A percentile compares a stretch with the other conserved stretches of the same genome.
These are phyloP conservation scores for Drosophila azteca DNA, from an alignment of 1,140 invertebrate genomes.

Conservation along the genomic window DNA sequence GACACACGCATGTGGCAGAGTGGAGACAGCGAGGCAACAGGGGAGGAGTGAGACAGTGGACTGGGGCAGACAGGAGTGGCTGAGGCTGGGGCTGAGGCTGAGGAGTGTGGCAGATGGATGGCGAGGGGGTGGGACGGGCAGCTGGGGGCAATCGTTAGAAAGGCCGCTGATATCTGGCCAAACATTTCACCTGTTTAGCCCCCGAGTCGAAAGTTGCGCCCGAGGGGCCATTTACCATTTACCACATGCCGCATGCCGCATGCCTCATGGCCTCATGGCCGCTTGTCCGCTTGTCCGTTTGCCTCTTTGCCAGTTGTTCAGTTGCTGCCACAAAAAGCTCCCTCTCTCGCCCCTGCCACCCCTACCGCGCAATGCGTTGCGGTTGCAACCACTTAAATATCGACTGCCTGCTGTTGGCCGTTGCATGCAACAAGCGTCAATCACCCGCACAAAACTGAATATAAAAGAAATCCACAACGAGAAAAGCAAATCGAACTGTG, in stretches of 20 bases:
- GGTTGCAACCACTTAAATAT: conserved; percentile 80
- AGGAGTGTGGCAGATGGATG: too few species aligned
- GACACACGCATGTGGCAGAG: conserved; percentile 63
- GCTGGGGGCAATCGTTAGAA: conserved; percentile 48
- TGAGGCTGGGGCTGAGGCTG: too few species aligned
- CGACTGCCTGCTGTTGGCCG: conserved; percentile 65
- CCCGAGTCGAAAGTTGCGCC: conserved; percentile 54
- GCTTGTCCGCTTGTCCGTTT: background rate
- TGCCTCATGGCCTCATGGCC: background rate
- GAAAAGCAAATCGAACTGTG: too few species aligned
- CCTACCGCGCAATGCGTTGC: conserved; percentile 43
- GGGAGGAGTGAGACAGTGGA: background rate
- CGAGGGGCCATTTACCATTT: conserved; percentile 57
- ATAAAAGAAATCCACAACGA: conserved; percentile 31
- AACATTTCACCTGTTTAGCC: conserved; percentile 75
- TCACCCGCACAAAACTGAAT: conserved; percentile 76
- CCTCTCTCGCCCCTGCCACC: background rate
- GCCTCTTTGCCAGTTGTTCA: conserved; percentile 1
- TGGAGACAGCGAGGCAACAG: conserved; percentile 4
- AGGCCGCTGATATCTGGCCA: conserved; percentile 69
- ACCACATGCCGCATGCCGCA: conserved; percentile 30
- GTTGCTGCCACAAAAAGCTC: conserved; percentile 16
- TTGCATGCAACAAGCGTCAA: conserved; percentile 81
- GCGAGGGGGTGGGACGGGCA: too few species aligned
- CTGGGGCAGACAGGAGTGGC: background rate